These are phyloP conservation scores for Bolborhynchus lineola DNA, from an alignment of 2,113 vertebrate genomes.

Conservation along the genomic window DNA sequence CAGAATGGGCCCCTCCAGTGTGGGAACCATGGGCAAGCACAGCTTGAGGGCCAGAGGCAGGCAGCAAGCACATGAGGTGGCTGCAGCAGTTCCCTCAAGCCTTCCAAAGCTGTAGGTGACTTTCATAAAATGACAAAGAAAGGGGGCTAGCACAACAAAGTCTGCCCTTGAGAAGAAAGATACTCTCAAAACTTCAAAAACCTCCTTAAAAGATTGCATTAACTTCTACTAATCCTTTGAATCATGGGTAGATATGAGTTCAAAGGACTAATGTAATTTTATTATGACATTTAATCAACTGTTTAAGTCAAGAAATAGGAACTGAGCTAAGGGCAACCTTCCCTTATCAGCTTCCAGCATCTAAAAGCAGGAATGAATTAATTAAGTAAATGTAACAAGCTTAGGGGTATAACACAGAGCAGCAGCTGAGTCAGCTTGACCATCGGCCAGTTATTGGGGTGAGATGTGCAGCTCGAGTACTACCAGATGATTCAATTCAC, in stretches of 20 bases:
- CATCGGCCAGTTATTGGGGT: background rate
- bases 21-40: background rate
- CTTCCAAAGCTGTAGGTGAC: background rate
- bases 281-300: constrained; percentile 57
- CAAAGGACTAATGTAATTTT: constrained; percentile 61
- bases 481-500: constrained; percentile 48
- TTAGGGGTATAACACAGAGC: constrained; percentile 21
- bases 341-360: constrained; percentile 8
- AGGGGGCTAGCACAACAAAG: background rate
- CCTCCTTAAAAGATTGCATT: constrained; percentile 36
- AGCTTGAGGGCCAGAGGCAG: rapidly evolving
- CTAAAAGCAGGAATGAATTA: constrained; percentile 52
- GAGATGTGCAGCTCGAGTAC: constrained; percentile 38
- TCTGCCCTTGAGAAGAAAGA: constrained; percentile 3
- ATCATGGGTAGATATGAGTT: constrained; percentile 30
- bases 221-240: constrained; percentile 35
- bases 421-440: constrained; percentile 54
- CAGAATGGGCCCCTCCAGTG: background rate
- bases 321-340: constrained; percentile 36
- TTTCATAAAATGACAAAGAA: background rate
- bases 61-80: background rate
- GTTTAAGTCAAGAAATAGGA: constrained; percentile 54
- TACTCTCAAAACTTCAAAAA: constrained; percentile 35
- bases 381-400: constrained; percentile 50
- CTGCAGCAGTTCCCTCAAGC: background rate